Percentiles rank a stretch among this genome's conserved stretches.
phyloP scores from a whole-genome alignment of 2,797 vertebrate species.

The Saxicola maurus region DNA sequence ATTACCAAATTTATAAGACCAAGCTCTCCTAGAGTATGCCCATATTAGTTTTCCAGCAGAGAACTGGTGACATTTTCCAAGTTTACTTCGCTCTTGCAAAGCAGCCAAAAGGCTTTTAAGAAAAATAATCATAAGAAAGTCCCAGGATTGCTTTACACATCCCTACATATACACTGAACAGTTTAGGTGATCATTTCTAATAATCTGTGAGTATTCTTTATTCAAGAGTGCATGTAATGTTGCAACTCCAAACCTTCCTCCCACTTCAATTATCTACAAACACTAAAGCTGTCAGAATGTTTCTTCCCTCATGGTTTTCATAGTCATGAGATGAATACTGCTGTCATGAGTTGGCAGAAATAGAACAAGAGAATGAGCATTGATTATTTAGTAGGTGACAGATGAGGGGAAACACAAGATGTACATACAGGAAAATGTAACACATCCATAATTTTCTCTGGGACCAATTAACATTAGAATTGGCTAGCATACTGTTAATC shows the following conservation, averaged over 20 bases:
- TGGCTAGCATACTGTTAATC: slow-evolving; percentile 36
- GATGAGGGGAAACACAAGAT: slow-evolving; percentile 33
- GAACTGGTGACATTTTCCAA: neutral
- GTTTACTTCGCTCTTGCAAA: neutral
- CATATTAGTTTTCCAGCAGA: neutral
- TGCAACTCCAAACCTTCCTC: neutral
- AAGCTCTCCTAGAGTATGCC: neutral
- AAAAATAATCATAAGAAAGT: neutral
- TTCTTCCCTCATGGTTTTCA: neutral
- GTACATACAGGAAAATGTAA: slow-evolving; percentile 26
- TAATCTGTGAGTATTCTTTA: neutral
- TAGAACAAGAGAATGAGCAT: slow-evolving; percentile 28
- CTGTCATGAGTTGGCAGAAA: slow-evolving; percentile 38
- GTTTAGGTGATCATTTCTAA: neutral
- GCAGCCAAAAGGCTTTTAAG: neutral
- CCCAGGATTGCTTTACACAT: neutral
- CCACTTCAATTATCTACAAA: slow-evolving; percentile 4
- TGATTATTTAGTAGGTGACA: slow-evolving; percentile 59
- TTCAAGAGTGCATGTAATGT: neutral
- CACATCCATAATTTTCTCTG: slow-evolving; percentile 64
- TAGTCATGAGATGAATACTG: slow-evolving; percentile 12
- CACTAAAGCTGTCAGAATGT: neutral
- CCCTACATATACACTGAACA: neutral
- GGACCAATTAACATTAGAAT: slow-evolving; percentile 64
- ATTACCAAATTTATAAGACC: neutral